These are phyloP conservation scores for Silurus meridionalis DNA, from an alignment of 2,113 vertebrate genomes.

Conservation along the genomic window DNA sequence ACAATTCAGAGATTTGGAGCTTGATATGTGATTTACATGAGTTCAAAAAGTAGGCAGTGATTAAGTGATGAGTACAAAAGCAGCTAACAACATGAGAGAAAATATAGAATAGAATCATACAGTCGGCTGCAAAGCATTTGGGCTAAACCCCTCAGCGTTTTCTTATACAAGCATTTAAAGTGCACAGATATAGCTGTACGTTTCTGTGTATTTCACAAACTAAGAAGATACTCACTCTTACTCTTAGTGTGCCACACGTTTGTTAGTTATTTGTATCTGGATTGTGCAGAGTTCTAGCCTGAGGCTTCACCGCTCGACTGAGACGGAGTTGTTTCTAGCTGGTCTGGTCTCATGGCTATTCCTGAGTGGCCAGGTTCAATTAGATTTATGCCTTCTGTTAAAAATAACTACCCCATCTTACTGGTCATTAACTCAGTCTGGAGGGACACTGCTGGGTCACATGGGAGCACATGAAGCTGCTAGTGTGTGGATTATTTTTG, in stretches of 20 bases:
- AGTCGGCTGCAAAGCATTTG: background rate
- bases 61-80: background rate
- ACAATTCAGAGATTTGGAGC: background rate
- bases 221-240: background rate
- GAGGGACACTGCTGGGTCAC: constrained; percentile 26
- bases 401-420: constrained; percentile 45
- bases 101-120: background rate
- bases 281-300: background rate
- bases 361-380: constrained; percentile 34
- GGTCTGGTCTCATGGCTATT: constrained; percentile 25
- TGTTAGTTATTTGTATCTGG: background rate
- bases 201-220: background rate
- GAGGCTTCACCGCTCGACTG: background rate
- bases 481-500: constrained; percentile 25
- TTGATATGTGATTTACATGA: background rate
- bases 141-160: background rate
- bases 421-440: constrained; percentile 48
- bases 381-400: constrained; percentile 49
- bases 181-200: background rate
- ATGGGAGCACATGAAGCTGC: background rate
- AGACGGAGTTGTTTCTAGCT: constrained; percentile 30
- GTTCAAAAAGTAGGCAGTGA: too few relatives aligned
- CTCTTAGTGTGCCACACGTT: background rate
- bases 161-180: background rate
- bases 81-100: background rate